Base-by-base conservation (phyloP, 2,888 invertebrate genomes). In the Junonia oenone region DNA sequence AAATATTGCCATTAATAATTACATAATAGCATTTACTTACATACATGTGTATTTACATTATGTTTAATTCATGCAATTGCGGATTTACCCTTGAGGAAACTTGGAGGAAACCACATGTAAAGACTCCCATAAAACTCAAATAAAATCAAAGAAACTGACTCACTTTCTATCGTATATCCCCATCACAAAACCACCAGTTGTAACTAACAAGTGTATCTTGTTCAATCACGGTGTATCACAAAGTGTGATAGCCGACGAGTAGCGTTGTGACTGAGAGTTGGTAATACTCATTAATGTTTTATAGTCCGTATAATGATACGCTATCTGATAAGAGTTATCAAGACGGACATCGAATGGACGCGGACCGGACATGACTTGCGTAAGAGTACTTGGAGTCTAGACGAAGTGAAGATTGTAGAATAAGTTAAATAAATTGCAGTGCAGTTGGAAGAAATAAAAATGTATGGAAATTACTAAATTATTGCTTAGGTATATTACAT, bases 291-390 rank as follows among this genome's bases (percentile, higher is more conserved):
- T 47, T 38, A 45, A 58, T 56, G 35, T 52, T 61, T 55, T 59
- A 61, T 59, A 55, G 31, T n/a, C n/a, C 47, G 31, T 38, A 14
- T 11, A 9, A 29, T 45, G 54, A 59, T 56, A 61, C 38, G 46
- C 27, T 61, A 56, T 56, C 54, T 40, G 29, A 61, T 61, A 61
- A 53, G 22, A 11, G 13, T 38, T 31, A 43, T 54, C 46, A 40
- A 48, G 43, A 50, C 43, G 49, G 51, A 58, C 56, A 45, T 51
- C 26, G 54, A 37, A 29, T 33, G 2, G 31, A 11, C n/a, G n/a
- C n/a, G n/a, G 2, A 33, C 9, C 15, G 37, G 8, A 37, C 37
- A 15, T 37, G 13, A 2, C 13, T 13, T 13, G 35, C 6, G 0
- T 15, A 37, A 2, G n/a, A n/a, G n/a, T n/a, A n/a, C n/a, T n/a